phyloP scores from a whole-genome alignment of 1,140 invertebrate genomes.

The Phenacoccus solenopsis region DNA sequence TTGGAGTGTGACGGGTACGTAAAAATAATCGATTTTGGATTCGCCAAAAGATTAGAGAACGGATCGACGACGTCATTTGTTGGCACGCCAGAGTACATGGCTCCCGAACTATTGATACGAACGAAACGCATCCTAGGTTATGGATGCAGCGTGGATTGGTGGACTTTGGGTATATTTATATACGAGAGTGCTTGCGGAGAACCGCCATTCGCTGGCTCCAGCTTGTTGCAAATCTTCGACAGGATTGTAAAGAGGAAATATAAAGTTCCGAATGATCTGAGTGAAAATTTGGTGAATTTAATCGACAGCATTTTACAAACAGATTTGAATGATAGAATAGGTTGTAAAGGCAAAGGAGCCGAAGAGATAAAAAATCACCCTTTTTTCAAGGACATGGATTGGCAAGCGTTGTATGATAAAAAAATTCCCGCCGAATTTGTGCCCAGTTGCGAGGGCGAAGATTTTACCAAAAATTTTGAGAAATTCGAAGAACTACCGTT shows the following conservation, averaged over 20 bases:
- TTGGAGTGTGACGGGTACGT: conserved; percentile 75
- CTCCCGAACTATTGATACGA: conserved; percentile 87
- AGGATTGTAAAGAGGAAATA: neutral
- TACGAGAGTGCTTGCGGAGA: neutral
- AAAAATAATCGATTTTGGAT: conserved; percentile 94
- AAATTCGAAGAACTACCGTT: neutral
- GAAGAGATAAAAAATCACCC: neutral
- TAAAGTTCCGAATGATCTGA: neutral
- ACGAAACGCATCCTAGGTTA: conserved; percentile 49
- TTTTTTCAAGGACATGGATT: neutral
- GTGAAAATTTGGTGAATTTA: neutral
- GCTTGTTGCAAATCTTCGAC: neutral
- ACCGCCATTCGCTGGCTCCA: neutral
- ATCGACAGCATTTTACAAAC: neutral
- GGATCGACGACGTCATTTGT: conserved; percentile 85
- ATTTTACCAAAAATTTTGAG: neutral
- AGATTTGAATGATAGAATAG: neutral
- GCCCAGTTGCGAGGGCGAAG: neutral
- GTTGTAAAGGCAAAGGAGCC: neutral
- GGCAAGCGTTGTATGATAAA: neutral
- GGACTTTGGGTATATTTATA: conserved; percentile 59
- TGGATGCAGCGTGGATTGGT: conserved; percentile 85
- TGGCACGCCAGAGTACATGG: conserved; percentile 83
- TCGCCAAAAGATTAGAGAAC: conserved; percentile 69
- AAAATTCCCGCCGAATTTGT: neutral